Percentiles rank a stretch among this genome's conserved stretches.
Conservation (phyloP, 1,140 invertebrate genomes). For the Schlechtendalia chinensis region DNA sequence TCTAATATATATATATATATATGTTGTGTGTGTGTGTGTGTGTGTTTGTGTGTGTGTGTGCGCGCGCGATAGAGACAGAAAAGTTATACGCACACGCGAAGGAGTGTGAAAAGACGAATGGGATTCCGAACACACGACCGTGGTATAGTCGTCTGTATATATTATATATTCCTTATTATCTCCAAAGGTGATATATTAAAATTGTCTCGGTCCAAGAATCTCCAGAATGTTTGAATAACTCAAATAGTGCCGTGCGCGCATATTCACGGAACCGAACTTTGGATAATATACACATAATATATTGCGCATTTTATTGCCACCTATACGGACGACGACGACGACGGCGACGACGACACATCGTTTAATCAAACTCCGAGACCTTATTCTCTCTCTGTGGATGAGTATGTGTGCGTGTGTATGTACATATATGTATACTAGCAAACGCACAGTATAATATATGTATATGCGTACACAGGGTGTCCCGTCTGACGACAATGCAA, state of each 20-base stretch:
- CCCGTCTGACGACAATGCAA: too few relatives aligned
- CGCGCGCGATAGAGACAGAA: too few relatives aligned
- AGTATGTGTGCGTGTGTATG: too few relatives aligned
- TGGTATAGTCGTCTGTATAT: background rate
- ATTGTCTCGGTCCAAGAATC: conserved; percentile 44
- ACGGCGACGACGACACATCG: conserved; percentile 7
- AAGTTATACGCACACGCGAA: background rate
- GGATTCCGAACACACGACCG: conserved; percentile 2
- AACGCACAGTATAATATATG: too few relatives aligned
- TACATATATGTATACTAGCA: background rate
- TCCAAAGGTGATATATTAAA: conserved; percentile 48
- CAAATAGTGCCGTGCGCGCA: conserved; percentile 1
- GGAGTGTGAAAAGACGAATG: background rate
- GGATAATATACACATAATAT: conserved; percentile 40
- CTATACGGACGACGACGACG: conserved; percentile 18
- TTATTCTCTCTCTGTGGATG: too few relatives aligned
- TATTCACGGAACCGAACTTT: conserved; percentile 37
- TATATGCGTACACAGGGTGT: background rate
- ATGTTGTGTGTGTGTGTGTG: too few relatives aligned
- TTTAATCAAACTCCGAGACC: conserved; percentile 40
- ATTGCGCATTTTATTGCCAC: conserved; percentile 48
- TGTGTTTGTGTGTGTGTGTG: too few relatives aligned
- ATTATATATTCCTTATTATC: conserved; percentile 32
- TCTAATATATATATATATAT: too few relatives aligned
- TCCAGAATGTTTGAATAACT: conserved; percentile 48